Evolutionary conservation across 2,797 vertebrate genomes (phyloP).

Genomic region (Takifugu ocellatus): DNA sequence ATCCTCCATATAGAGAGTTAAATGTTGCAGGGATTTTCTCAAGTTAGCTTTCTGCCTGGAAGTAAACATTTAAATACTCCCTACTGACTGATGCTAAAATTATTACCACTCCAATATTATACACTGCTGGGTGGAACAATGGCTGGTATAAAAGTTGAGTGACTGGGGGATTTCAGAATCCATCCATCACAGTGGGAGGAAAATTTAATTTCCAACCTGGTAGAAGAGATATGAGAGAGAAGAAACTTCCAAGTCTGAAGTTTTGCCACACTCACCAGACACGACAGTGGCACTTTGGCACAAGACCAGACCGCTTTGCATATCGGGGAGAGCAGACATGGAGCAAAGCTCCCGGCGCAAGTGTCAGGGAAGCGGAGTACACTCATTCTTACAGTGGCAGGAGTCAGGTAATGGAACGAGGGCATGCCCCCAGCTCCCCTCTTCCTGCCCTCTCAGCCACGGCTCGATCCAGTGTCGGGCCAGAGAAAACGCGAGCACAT

Average conservation of each 20-base stretch:
- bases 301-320: slow-evolving; percentile 31
- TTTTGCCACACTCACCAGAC: not conserved
- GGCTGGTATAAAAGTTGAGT: not conserved
- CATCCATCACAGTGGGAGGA: not conserved
- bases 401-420: slow-evolving; percentile 45
- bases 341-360: slow-evolving; percentile 24
- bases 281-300: slow-evolving; percentile 14
- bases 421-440: slow-evolving; percentile 23
- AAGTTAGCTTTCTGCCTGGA: no score
- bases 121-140: not conserved
- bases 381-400: slow-evolving; percentile 34
- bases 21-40: no score
- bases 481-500: slow-evolving; percentile 22
- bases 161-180: not conserved
- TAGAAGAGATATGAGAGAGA: not conserved
- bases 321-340: slow-evolving; percentile 30
- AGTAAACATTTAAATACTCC: not conserved
- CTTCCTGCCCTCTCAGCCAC: slow-evolving; percentile 38
- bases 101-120: not conserved
- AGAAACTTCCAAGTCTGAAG: slow-evolving; percentile 6
- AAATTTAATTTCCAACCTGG: not conserved
- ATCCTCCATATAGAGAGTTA: no score
- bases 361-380: slow-evolving; percentile 37
- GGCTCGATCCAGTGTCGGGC: slow-evolving; percentile 29
- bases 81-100: no score